Conservation (phyloP, 2,797 vertebrate species). For the Enteromius unitaeniatus region DNA sequence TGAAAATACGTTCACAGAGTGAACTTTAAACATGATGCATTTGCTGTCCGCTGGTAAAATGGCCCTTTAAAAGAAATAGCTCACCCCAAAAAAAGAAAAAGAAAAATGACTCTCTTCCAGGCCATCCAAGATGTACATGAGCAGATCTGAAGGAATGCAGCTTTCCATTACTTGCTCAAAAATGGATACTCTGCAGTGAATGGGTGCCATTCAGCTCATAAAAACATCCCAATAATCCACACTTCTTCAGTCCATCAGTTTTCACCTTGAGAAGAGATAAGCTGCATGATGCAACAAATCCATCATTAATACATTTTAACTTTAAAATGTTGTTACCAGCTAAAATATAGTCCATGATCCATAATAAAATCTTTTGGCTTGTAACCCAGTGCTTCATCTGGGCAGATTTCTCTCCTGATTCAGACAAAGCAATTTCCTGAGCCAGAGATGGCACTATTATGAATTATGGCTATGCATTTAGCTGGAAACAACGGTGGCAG, state of each 20-base stretch:
- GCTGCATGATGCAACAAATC: background rate
- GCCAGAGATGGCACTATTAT: background rate
- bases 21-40: slow-evolving; percentile 38
- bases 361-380: background rate
- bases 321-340: background rate
- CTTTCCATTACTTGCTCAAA: background rate
- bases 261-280: background rate
- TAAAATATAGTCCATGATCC: background rate
- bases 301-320: background rate
- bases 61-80: background rate
- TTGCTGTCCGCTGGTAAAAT: background rate
- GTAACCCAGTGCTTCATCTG: background rate
- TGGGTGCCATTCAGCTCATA: background rate
- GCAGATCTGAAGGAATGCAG: background rate
- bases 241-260: background rate
- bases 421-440: background rate
- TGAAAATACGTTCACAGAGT: slow-evolving; percentile 19
- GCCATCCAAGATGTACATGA: background rate
- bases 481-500: background rate
- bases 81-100: background rate
- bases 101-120: background rate
- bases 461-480: background rate
- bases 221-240: background rate
- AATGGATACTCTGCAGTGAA: background rate
- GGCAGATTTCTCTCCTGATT: background rate